These are phyloP conservation scores for Papilio dardanus DNA, from an alignment of 1,140 invertebrate species.

Conservation along the genomic window DNA sequence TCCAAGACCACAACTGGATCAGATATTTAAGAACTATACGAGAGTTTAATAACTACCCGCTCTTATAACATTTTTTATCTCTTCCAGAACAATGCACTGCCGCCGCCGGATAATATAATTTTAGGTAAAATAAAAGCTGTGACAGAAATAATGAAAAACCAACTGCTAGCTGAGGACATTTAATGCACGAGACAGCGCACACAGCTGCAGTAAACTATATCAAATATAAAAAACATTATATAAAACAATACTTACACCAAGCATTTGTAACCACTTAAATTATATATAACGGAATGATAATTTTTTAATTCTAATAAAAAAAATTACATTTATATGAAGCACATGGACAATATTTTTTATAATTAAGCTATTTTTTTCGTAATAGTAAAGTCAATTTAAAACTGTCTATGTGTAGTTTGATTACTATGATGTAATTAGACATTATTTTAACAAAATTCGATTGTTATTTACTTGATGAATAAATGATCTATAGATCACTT, in stretches of 20 bases:
- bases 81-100: slow-evolving; percentile 67
- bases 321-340: not conserved
- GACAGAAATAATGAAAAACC: slow-evolving; percentile 61
- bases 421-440: no score
- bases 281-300: slow-evolving; percentile 1
- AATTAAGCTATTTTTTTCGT: not conserved
- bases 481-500: no score
- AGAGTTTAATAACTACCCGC: not conserved
- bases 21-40: not conserved
- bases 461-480: no score
- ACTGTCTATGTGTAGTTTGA: no score
- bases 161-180: slow-evolving; percentile 66
- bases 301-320: not conserved
- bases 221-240: slow-evolving; percentile 54
- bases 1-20: not conserved
- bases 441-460: no score
- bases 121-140: slow-evolving; percentile 55
- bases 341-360: not conserved
- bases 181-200: slow-evolving; percentile 49
- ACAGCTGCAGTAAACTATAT: slow-evolving; percentile 51
- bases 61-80: slow-evolving; percentile 24
- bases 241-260: slow-evolving; percentile 44
- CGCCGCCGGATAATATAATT: slow-evolving; percentile 60
- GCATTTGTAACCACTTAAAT: slow-evolving; percentile 32
- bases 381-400: no score